These are phyloP conservation scores for Brachynemurus nebulosus DNA, from an alignment of 2,888 invertebrate species.

Conservation along the genomic window DNA sequence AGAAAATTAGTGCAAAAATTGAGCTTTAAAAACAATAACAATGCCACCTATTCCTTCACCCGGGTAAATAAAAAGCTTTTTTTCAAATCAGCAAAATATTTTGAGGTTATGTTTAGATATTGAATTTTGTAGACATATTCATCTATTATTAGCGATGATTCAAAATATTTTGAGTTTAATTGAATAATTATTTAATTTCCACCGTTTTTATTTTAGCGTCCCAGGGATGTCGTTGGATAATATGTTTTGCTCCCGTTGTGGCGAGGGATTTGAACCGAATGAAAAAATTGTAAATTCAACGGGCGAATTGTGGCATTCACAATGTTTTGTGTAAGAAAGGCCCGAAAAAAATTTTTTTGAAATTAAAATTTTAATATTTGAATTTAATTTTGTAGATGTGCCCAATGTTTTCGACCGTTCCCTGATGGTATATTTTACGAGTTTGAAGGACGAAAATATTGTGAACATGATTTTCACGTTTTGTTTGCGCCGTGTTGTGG, in stretches of 20 bases:
- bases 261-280: conserved; percentile 88
- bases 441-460: conserved; percentile 98
- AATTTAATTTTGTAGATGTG: conserved; percentile 51
- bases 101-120: background rate
- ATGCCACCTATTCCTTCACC: conserved; percentile 5
- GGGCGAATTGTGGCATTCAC: conserved; percentile 97
- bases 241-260: conserved; percentile 91
- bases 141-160: background rate
- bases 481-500: conserved; percentile 76
- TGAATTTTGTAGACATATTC: background rate
- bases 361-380: background rate
- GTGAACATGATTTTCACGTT: conserved; percentile 97
- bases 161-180: no score
- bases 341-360: background rate
- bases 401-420: conserved; percentile 96
- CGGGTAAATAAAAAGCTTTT: background rate
- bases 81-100: background rate
- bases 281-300: conserved; percentile 98
- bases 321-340: conserved; percentile 90
- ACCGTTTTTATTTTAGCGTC: background rate
- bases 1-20: background rate
- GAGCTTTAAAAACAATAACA: no score
- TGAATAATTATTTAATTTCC: no score
- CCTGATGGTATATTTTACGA: conserved; percentile 97
- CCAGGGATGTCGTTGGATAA: conserved; percentile 72